Evolutionary conservation across 2,888 invertebrate genomes (phyloP).

Genomic region (Macaria notata): DNA sequence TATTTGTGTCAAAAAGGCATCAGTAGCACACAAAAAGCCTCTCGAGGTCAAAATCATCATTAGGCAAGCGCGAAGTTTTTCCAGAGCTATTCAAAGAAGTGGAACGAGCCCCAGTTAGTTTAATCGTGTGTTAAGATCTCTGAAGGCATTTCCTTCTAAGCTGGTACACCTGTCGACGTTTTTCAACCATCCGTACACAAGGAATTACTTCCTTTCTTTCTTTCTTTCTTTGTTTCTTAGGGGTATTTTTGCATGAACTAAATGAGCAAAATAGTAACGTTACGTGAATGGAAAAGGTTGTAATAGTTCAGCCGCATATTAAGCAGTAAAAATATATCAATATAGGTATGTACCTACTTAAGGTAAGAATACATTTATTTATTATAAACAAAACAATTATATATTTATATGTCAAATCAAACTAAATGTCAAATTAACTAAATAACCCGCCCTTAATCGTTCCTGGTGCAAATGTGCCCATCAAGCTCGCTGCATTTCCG

Average conservation of each 20-base stretch:
- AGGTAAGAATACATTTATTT: no score
- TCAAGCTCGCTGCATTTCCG: no score
- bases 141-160: slow-evolving; percentile 38
- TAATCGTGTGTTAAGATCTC: slow-evolving; percentile 44
- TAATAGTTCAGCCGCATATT: no score
- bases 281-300: neutral
- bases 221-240: slow-evolving; percentile 28
- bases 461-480: no score
- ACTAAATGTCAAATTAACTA: no score
- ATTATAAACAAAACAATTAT: no score
- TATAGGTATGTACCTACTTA: no score
- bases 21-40: no score
- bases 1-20: no score
- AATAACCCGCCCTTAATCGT: no score
- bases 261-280: slow-evolving; percentile 3
- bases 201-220: slow-evolving; percentile 37
- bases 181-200: slow-evolving; percentile 36
- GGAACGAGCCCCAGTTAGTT: slow-evolving; percentile 36
- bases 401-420: no score
- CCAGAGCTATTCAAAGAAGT: slow-evolving; percentile 6
- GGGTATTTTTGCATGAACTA: slow-evolving; percentile 28
- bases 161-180: slow-evolving; percentile 39
- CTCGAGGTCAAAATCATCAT: slow-evolving; percentile 1
- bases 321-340: no score
- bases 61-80: slow-evolving; percentile 11